phyloP scores from a whole-genome alignment of 2,888 invertebrate genomes.

The Lasius fuliginosus region DNA sequence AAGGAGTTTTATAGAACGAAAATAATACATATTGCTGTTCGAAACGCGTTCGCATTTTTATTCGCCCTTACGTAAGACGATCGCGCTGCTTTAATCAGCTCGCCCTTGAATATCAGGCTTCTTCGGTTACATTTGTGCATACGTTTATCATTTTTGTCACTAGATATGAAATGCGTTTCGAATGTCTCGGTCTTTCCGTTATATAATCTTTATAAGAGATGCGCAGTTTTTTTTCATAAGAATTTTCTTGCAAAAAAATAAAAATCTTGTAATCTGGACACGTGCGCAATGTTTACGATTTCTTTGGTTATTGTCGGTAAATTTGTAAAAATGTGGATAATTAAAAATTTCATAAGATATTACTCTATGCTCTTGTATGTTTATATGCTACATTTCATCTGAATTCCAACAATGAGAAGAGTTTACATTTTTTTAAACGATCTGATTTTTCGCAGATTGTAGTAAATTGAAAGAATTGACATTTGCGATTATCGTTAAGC shows the following conservation, averaged over 20 bases:
- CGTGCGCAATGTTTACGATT: background rate
- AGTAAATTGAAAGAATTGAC: constrained; percentile 10
- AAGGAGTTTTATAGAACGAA: background rate
- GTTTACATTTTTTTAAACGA: background rate
- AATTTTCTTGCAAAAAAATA: background rate
- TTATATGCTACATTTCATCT: background rate
- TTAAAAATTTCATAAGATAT: background rate
- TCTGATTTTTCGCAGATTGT: background rate
- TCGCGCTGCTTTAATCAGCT: constrained; percentile 47
- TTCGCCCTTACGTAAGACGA: constrained; percentile 43
- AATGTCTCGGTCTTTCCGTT: background rate
- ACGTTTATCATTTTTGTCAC: background rate
- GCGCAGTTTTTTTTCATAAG: background rate
- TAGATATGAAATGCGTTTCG: background rate
- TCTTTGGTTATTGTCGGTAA: background rate
- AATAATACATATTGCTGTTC: background rate
- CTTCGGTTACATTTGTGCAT: background rate
- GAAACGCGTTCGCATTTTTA: constrained; percentile 16
- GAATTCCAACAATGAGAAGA: background rate
- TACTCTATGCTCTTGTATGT: background rate
- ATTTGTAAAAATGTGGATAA: background rate
- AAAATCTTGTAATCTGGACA: background rate
- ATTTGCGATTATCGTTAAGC: background rate
- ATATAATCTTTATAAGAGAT: background rate
- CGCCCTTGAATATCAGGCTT: constrained; percentile 53